These are phyloP conservation scores for Busseola fusca DNA, from an alignment of 2,888 invertebrate genomes.

Conservation along the genomic window DNA sequence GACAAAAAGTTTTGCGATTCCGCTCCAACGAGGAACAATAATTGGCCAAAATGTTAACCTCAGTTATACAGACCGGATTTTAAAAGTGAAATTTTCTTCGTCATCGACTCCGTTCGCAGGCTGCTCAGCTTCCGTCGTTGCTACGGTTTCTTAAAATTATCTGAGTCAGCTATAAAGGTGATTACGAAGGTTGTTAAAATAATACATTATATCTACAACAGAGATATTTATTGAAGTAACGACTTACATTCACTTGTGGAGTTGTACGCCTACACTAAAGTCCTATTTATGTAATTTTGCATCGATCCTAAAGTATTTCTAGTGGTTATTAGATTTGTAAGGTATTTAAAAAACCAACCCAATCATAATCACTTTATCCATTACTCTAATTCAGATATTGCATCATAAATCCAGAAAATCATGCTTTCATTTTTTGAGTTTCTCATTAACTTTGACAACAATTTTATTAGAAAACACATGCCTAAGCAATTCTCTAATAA, in stretches of 20 bases:
- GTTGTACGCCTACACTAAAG: not conserved
- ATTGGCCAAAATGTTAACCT: conserved; percentile 35
- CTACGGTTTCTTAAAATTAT: conserved; percentile 48
- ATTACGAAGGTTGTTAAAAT: conserved; percentile 44
- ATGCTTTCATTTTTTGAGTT: not conserved
- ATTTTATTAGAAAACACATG: not conserved
- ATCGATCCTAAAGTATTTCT: not conserved
- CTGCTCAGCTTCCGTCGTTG: conserved; percentile 43
- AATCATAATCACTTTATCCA: conserved; percentile 2
- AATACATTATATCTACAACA: conserved; percentile 14
- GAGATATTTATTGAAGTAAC: conserved; percentile 22
- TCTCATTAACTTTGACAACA: not conserved
- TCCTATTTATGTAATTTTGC: not conserved
- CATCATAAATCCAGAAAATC: not conserved
- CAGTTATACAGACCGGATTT: conserved; percentile 56
- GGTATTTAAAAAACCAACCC: not conserved
- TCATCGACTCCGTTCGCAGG: conserved; percentile 29
- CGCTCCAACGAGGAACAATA: conserved; percentile 13
- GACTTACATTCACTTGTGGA: conserved; percentile 22
- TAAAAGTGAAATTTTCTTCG: conserved; percentile 62
- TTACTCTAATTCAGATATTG: not conserved
- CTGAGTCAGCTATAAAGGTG: conserved; percentile 57
- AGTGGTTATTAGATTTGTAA: conserved; percentile 1
- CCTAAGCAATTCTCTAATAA: conserved; percentile 4
- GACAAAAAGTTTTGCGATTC: conserved; percentile 22